Base-by-base conservation (phyloP, 2,113 vertebrate species). In the Dicaeum eximium region DNA sequence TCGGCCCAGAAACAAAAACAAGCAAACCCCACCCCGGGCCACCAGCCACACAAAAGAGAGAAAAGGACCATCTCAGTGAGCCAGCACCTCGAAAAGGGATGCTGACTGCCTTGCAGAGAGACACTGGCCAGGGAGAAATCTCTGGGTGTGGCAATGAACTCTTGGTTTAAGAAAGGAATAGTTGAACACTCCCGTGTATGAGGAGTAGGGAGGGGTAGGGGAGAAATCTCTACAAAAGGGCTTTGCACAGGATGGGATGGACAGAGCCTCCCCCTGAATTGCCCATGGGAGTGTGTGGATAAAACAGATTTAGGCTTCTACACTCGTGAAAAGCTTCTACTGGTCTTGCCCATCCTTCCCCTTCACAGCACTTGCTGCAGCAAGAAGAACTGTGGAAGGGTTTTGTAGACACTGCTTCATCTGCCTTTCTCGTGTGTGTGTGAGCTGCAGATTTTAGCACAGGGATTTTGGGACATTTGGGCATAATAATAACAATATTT, bases 401-500 rank as follows among this genome's bases (percentile, higher is more conserved):
- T 66, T 66, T 88, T 95, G 84, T 89, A 70, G 89, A 94, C 87
- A n/a, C 93, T 60, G 86, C 96, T 96, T 84, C 77, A 71, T 37
- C 92, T 93, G 95, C 88, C 85, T 92, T 50, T 93, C 93, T 73
- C 42, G 8, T 65, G 51, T 37, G 72, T 83, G 93, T 74, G 54
- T 30, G 58, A 40, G 89, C 95, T 86, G 94, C 95, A 93, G 95
- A 82, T 82, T 87, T 88, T 91, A 80, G 97, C 81, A 94, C 96
- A 97, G 96, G 93, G 95, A 96, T 96, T 84, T 84, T 90, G 92
- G 96, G 95, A 95, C 95, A 90, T 80, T 62, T 30, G 95, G 95
- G 97, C 97, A 97, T 97, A 97, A 97, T 97, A 97, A 98, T 96
- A 97, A 97, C 97, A 98, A 99, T 99, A 99, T 99, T 99, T 99